Percentiles rank a stretch among this genome's conserved stretches.
Evolutionary conservation across 2,888 invertebrate genomes (phyloP).

Genomic region (Ecdyonurus torrentis): DNA sequence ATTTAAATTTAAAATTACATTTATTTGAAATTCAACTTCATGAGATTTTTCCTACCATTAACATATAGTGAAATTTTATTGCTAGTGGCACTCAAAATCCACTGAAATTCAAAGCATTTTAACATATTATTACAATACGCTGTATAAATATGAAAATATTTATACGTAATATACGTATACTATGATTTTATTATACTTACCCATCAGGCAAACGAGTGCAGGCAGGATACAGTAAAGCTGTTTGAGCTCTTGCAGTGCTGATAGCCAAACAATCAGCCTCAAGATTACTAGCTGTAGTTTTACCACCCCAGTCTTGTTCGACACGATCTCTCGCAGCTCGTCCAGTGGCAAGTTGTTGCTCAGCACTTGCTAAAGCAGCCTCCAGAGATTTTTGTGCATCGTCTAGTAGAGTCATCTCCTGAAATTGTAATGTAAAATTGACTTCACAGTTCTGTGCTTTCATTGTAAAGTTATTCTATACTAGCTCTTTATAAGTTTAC

Average conservation of each 20-base stretch:
- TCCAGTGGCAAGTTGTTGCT: slow-evolving; percentile 51
- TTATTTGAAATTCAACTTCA: too few species aligned
- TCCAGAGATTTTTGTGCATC: slow-evolving; percentile 46
- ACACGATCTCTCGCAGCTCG: slow-evolving; percentile 65
- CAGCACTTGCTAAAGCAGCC: slow-evolving; percentile 45
- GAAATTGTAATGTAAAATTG: background rate
- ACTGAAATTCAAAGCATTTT: too few species aligned
- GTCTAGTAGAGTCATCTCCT: slow-evolving; percentile 49
- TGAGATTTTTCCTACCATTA: too few species aligned
- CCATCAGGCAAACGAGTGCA: slow-evolving; percentile 60
- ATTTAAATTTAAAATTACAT: too few species aligned
- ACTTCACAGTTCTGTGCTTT: background rate
- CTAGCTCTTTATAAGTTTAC: too few species aligned
- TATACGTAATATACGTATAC: too few species aligned
- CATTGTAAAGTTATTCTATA: too few species aligned
- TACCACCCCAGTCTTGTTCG: slow-evolving; percentile 87
- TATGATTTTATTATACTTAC: too few species aligned
- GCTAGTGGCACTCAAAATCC: too few species aligned
- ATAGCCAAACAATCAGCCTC: slow-evolving; percentile 52
- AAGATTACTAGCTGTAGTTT: slow-evolving; percentile 59
- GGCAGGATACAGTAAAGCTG: slow-evolving; percentile 63
- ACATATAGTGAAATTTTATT: too few species aligned
- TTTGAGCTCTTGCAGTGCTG: slow-evolving; percentile 42
- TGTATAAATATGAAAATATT: too few species aligned
- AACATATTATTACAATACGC: too few species aligned